Evolutionary conservation across 2,888 invertebrate species (phyloP).

Genomic region (Melikaiella ostensackeni): DNA sequence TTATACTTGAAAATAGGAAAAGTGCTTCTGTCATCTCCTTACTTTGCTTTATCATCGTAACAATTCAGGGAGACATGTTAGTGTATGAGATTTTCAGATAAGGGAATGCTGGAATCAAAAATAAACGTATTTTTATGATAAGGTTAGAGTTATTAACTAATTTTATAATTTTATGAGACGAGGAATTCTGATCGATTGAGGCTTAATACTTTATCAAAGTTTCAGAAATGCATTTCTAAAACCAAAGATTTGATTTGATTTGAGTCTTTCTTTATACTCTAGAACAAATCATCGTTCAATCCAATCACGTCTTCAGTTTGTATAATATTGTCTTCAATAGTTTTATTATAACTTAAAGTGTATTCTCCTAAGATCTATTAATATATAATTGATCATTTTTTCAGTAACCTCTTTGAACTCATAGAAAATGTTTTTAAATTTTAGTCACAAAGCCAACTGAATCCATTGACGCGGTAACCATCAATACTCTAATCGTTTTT

Average conservation of each 20-base stretch:
- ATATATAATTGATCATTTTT: background rate
- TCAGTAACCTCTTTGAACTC: background rate
- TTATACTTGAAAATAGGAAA: background rate
- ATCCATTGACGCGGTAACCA: background rate
- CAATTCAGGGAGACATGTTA: background rate
- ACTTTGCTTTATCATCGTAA: background rate
- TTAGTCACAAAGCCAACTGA: background rate
- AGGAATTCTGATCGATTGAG: no score
- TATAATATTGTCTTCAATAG: no score
- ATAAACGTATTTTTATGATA: no score
- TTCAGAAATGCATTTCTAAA: no score
- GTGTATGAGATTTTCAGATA: background rate
- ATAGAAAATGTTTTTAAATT: background rate
- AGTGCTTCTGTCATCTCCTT: conserved; percentile 6
- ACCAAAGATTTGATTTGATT: no score
- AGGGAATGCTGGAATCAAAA: no score
- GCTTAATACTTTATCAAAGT: no score
- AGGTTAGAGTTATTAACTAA: no score
- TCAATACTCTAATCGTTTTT: background rate
- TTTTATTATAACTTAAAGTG: background rate
- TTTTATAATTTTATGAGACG: no score
- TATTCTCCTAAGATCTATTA: background rate
- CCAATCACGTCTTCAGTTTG: no score
- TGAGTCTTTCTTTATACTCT: no score
- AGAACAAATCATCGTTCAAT: no score